Percentiles rank a stretch among this genome's conserved stretches.
Conservation (phyloP, 2,113 vertebrate genomes). For the Scophthalmus maximus region DNA sequence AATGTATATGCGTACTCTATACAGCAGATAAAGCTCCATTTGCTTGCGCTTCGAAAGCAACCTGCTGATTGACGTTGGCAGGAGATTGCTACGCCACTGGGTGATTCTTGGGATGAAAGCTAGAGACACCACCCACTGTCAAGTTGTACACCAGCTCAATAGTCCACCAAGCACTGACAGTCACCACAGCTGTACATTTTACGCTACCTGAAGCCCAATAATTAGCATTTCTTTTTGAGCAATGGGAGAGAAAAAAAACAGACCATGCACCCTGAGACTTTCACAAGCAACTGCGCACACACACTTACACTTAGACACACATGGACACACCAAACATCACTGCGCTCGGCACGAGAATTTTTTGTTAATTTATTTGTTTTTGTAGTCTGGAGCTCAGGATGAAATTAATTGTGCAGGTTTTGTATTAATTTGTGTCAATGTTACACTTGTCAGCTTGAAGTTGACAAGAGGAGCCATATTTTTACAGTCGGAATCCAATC, state of each 20-base stretch:
- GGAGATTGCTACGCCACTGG: conserved; percentile 60
- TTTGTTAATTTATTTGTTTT: conserved; percentile 62
- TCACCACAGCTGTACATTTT: conserved; percentile 87
- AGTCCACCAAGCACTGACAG: conserved; percentile 86
- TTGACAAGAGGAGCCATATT: conserved; percentile 83
- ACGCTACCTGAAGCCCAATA: conserved; percentile 90
- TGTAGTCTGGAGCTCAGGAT: conserved; percentile 72
- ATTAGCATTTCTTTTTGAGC: conserved; percentile 84
- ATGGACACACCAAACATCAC: conserved; percentile 16
- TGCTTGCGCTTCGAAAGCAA: conserved; percentile 35
- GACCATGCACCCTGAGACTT: conserved; percentile 33
- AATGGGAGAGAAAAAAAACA: conserved; percentile 47
- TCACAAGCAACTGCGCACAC: conserved; percentile 37
- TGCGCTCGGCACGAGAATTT: conserved; percentile 65
- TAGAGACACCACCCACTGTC: conserved; percentile 86
- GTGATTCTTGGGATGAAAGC: conserved; percentile 58
- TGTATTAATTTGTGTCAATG: conserved; percentile 84
- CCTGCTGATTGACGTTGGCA: conserved; percentile 71
- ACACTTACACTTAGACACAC: conserved; percentile 14
- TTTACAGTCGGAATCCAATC: conserved; percentile 80
- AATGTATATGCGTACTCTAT: not conserved
- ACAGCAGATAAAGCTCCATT: not conserved
- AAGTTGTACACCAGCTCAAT: conserved; percentile 85
- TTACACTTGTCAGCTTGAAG: conserved; percentile 83
- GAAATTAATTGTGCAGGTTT: conserved; percentile 81